Evolutionary conservation across 2,797 vertebrate species (phyloP).

Genomic region (Parambassis ranga): DNA sequence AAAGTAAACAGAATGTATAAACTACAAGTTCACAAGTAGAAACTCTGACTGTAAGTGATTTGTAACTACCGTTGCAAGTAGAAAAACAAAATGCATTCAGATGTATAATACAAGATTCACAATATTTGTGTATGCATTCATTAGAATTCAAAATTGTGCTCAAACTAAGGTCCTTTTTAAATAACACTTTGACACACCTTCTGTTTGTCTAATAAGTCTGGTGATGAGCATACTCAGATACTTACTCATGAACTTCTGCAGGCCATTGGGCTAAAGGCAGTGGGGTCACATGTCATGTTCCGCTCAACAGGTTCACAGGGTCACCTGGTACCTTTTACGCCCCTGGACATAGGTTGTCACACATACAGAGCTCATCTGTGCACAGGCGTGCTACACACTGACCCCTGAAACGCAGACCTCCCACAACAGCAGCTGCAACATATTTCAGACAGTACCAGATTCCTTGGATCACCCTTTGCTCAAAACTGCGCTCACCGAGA

Average conservation of each 20-base stretch:
- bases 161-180: too few species aligned
- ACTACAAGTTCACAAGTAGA: too few species aligned
- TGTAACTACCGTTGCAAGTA: too few species aligned
- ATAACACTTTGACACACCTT: background rate
- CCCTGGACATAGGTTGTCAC: slow-evolving; percentile 57
- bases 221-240: background rate
- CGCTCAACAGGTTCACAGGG: slow-evolving; percentile 70
- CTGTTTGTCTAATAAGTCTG: background rate
- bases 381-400: slow-evolving; percentile 42
- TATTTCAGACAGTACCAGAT: slow-evolving; percentile 12
- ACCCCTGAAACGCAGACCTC: slow-evolving; percentile 52
- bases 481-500: background rate
- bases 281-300: slow-evolving; percentile 72
- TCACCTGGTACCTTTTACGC: slow-evolving; percentile 55
- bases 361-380: slow-evolving; percentile 49
- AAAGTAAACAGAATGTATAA: too few species aligned
- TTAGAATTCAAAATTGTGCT: too few species aligned
- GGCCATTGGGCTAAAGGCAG: slow-evolving; percentile 53
- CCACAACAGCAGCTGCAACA: slow-evolving; percentile 33
- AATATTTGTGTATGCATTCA: too few species aligned
- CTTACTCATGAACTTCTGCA: slow-evolving; percentile 71
- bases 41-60: too few species aligned
- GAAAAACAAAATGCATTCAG: too few species aligned
- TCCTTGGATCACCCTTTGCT: background rate
- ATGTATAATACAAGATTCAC: too few species aligned